Conservation (phyloP, 37 sponge, comb jelly and placozoan species). For the Haliclona indistincta region DNA sequence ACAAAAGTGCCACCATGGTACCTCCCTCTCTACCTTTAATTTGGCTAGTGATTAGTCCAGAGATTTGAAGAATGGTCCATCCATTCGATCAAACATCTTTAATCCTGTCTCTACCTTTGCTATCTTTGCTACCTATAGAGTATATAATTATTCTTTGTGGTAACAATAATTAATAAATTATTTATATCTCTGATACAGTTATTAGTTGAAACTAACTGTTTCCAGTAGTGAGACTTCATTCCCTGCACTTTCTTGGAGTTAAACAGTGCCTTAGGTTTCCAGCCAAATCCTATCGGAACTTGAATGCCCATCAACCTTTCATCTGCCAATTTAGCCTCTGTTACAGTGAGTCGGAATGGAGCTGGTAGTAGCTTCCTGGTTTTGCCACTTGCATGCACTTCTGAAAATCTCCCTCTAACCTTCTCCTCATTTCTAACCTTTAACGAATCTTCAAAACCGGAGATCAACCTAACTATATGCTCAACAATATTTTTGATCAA, state of each 20-base stretch:
- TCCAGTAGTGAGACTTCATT: not conserved
- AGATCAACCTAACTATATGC: constrained; percentile 11
- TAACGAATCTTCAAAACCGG: not conserved
- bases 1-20: too few relatives aligned
- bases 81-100: constrained; percentile 14
- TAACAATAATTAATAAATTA: too few relatives aligned
- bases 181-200: too few relatives aligned
- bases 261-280: not conserved
- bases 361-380: not conserved
- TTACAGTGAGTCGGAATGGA: not conserved
- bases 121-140: not conserved
- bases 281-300: not conserved
- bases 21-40: too few relatives aligned
- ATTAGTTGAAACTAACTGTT: not conserved
- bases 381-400: too few relatives aligned
- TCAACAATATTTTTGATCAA: constrained; percentile 4
- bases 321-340: not conserved
- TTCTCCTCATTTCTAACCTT: constrained; percentile 13
- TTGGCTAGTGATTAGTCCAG: constrained; percentile 8
- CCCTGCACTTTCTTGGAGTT: not conserved
- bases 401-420: not conserved
- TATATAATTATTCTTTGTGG: too few relatives aligned
- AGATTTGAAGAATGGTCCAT: constrained; percentile 15
- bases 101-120: not conserved
- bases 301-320: not conserved